Percentiles rank a stretch among this genome's conserved stretches.
These are phyloP conservation scores for Drosophila bocki DNA, from an alignment of 1,140 invertebrate species.

Conservation along the genomic window DNA sequence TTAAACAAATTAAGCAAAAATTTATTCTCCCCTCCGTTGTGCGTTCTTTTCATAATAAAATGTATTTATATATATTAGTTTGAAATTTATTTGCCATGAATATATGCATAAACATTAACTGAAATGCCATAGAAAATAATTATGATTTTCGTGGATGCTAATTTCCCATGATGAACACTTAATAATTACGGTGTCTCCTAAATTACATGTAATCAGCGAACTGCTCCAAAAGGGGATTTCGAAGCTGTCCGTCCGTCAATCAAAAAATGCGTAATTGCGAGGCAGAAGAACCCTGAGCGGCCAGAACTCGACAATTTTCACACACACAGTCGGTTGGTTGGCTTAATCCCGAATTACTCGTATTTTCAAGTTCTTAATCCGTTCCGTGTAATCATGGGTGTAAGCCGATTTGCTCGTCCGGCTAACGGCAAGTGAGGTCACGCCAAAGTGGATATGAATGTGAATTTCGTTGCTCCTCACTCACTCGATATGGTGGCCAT, in stretches of 20 bases:
- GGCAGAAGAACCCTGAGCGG: conserved; percentile 26
- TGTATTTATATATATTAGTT: conserved; percentile 55
- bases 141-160: conserved; percentile 17
- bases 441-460: conserved; percentile 11
- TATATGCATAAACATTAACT: conserved; percentile 25
- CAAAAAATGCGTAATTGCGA: conserved; percentile 5
- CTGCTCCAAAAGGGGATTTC: conserved; percentile 41
- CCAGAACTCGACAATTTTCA: conserved; percentile 31
- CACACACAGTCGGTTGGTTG: conserved; percentile 11
- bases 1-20: conserved; percentile 73
- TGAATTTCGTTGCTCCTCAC: conserved; percentile 9
- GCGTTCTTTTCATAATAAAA: conserved; percentile 26
- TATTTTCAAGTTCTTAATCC: conserved; percentile 45
- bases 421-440: conserved; percentile 73
- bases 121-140: background rate
- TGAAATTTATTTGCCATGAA: conserved; percentile 52
- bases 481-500: conserved; percentile 48
- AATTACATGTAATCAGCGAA: conserved; percentile 38
- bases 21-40: conserved; percentile 54
- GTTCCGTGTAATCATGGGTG: conserved; percentile 53
- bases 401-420: conserved; percentile 61
- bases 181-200: conserved; percentile 32
- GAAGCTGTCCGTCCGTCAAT: conserved; percentile 29
- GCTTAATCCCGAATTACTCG: conserved; percentile 15
- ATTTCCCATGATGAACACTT: conserved; percentile 44